Evolutionary conservation across 2,888 invertebrate species (phyloP), one percentile per base, ranked within the genome.

Genomic region (Lydus trimaculatus): DNA sequence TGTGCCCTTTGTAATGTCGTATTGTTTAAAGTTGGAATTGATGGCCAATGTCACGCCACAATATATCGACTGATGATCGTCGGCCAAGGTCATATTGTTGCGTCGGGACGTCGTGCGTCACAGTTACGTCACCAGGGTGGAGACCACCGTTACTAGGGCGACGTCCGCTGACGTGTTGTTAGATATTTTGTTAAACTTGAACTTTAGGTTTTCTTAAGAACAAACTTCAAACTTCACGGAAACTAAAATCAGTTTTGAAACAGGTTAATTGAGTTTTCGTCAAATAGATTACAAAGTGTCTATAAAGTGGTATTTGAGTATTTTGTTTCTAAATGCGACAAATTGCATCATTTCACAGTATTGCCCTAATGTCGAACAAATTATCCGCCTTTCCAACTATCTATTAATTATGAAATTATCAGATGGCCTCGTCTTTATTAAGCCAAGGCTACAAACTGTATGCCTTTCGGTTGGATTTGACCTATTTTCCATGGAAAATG

Each of bases 21-120:
- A 20, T 48, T 23, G 48, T 20, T 48, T 48, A 39, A 66, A 66
- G 39, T 25, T 23, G 13, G 31, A 72, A 75, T 72, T 75, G 76
- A 76, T 75, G 73, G 76, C 73, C 76, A 76, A 76, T 76, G 74
- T 73, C 75, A 74, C 71, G 48, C 69, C 64, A 72, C 72, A 48
- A 48, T 23, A 64, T 75, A 75, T 76, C 73, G 74, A 76, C 68
- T 74, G 75, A 20, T 23, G 48, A 73, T 70, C 33, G n/a, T 5
- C 76, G 78, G 80, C 76, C 82, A 84, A 84, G 84, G 84, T 82
- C 82, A 77, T 75, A 73, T 74, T 77, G 78, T 77, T 77, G 78
- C 81, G 81, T 79, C 81, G 81, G 79, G 82, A 81, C 81, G 81
- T 73, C 73, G 75, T 79, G 82, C 82, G 81, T 81, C 80, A 81